A percentile compares a stretch with the other conserved stretches of the same genome.
Evolutionary conservation across 2,797 vertebrate genomes (phyloP).

Genomic region (Steatocranus sp.): DNA sequence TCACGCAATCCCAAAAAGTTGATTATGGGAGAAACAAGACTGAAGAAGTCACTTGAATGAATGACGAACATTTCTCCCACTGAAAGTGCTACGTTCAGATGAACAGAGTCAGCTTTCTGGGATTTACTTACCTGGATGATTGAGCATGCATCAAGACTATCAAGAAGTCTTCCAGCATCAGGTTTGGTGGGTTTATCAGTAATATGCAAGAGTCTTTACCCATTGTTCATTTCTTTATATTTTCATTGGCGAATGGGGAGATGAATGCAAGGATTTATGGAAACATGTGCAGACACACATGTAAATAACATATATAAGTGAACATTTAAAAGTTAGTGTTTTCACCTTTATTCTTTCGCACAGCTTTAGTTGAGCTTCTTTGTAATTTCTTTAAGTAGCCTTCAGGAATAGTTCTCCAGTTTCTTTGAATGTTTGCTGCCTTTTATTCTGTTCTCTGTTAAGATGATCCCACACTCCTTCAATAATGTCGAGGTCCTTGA

Average conservation of each 20-base stretch:
- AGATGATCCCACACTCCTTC: background rate
- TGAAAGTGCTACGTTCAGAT: background rate
- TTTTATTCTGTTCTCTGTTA: background rate
- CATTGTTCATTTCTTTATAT: background rate
- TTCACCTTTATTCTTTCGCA: background rate
- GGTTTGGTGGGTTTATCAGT: background rate
- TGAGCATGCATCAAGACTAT: background rate
- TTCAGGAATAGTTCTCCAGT: background rate
- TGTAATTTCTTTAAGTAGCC: background rate
- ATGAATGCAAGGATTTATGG: background rate
- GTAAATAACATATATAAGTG: background rate
- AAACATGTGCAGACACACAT: background rate
- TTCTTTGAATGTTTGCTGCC: background rate
- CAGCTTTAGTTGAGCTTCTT: background rate
- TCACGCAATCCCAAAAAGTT: background rate
- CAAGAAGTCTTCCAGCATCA: background rate
- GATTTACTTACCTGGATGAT: background rate
- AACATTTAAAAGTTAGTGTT: background rate
- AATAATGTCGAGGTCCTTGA: background rate
- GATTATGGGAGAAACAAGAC: background rate
- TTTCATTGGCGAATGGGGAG: background rate
- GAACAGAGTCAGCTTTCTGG: background rate
- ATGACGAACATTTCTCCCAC: background rate
- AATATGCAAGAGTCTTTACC: background rate
- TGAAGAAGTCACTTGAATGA: background rate